Conservation (phyloP, 2,888 invertebrate species). For the Calameuta pallipes region DNA sequence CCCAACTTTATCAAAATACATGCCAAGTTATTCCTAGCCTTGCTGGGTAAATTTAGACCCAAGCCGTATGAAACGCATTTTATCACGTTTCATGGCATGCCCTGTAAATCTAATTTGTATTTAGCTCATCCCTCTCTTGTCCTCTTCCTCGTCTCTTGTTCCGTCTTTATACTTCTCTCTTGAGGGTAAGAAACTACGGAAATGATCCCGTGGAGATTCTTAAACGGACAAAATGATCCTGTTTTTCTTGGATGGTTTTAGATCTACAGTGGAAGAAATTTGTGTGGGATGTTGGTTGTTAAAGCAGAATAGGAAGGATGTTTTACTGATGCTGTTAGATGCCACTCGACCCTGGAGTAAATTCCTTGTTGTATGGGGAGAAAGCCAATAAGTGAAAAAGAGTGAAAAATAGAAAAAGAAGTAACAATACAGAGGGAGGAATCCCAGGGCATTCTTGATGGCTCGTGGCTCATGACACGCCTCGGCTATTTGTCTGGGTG, state of each 20-base stretch:
- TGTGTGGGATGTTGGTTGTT: not conserved
- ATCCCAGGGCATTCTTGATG: conserved; percentile 4
- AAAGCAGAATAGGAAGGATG: not conserved
- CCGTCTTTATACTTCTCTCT: not conserved
- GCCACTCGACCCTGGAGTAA: not conserved
- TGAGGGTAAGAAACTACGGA: not conserved
- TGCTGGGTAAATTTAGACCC: not conserved
- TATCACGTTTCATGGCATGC: not conserved
- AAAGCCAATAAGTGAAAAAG: not conserved
- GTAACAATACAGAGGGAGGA: not conserved
- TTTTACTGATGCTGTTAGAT: not conserved
- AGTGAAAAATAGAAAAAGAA: not conserved
- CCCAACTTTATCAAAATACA: not conserved
- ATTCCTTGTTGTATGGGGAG: not conserved
- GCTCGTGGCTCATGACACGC: conserved; percentile 3
- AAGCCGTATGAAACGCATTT: not conserved
- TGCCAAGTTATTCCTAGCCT: not conserved
- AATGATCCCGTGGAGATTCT: not conserved
- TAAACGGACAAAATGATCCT: not conserved
- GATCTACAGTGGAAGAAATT: not conserved
- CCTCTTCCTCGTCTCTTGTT: not conserved
- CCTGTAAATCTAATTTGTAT: not conserved
- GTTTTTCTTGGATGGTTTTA: not conserved
- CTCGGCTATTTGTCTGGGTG: conserved; percentile 15
- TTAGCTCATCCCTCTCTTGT: not conserved